A percentile compares a stretch with the other conserved stretches of the same genome.
Evolutionary conservation across 2,113 vertebrate species (phyloP).

Genomic region (Centropus unirufus): DNA sequence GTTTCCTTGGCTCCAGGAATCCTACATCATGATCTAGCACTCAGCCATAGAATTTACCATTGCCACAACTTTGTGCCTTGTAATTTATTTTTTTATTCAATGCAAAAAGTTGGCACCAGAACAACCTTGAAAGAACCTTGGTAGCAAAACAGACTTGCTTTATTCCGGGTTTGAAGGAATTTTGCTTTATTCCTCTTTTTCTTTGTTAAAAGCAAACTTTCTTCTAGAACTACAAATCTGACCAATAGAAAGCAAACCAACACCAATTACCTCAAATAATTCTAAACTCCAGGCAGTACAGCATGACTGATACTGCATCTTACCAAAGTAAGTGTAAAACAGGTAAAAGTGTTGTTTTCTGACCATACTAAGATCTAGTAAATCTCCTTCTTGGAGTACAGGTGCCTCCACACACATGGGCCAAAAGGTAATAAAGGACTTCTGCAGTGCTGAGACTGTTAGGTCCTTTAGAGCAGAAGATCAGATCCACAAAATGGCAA

Average conservation of each 20-base stretch:
- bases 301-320: fast-evolving
- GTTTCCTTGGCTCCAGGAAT: fast-evolving
- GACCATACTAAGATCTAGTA: background rate
- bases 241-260: background rate
- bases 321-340: background rate
- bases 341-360: background rate
- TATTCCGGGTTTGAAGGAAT: background rate
- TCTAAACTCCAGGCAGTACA: background rate
- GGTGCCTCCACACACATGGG: fast-evolving
- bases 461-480: background rate
- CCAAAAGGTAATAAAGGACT: background rate
- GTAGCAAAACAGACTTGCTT: background rate
- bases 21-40: fast-evolving
- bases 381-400: background rate
- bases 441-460: background rate
- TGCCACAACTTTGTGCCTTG: fast-evolving
- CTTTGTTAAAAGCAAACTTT: background rate
- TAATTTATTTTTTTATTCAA: fast-evolving
- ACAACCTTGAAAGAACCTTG: background rate
- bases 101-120: background rate
- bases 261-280: background rate
- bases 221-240: background rate
- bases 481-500: background rate
- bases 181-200: background rate
- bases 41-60: fast-evolving